Evolutionary conservation across 2,113 vertebrate species (phyloP), one percentile per base, ranked within the genome.

Genomic region (Neolamprologus tretocephalus): DNA sequence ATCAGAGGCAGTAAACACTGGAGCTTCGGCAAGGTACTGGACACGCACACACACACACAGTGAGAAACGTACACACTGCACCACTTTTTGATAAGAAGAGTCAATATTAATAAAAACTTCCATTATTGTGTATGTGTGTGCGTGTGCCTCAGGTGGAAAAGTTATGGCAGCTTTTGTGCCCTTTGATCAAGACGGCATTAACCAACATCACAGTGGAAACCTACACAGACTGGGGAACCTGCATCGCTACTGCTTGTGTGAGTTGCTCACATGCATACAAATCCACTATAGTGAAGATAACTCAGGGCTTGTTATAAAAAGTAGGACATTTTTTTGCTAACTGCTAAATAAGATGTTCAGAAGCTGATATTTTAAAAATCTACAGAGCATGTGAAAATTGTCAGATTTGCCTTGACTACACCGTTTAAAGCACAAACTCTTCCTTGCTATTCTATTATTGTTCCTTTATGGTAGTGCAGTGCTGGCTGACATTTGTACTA

Each of bases 1-100:
- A 98, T 99, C 93, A 97, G 99, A 96, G 99, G 99, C 75, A 98
- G 98, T 92, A 99, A 99, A 92, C 98, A 99, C 91, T 99, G 99
- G 98, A 97, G 97, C 4, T 99, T 98, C 95, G 97, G 96, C 93
- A 98, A 99, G 98, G 98, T 98, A 13, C 84, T 23, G 31, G 16
- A 81, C 87, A 83, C 75, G 55, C 87, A 84, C 45, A 82, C 31
- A 45, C 23, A 75, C 63, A 71, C 71, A 78, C 9, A 73, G 31
- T 2, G 1, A 55, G 45, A 81, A 80, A 83, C 7, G 55, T 17
- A 86, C 78, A 86, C 54, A 51, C 82, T 55, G 68, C 75, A 51
- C 12, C 54, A 31, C 28, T 80, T 90, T 89, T 88, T 91, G 88
- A 93, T 93, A 91, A 92, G 92, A 93, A 94, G 92, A 91, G 90